These are phyloP conservation scores for Drosophila grimshawi DNA, from an alignment of 1,140 invertebrate species.

Conservation along the genomic window DNA sequence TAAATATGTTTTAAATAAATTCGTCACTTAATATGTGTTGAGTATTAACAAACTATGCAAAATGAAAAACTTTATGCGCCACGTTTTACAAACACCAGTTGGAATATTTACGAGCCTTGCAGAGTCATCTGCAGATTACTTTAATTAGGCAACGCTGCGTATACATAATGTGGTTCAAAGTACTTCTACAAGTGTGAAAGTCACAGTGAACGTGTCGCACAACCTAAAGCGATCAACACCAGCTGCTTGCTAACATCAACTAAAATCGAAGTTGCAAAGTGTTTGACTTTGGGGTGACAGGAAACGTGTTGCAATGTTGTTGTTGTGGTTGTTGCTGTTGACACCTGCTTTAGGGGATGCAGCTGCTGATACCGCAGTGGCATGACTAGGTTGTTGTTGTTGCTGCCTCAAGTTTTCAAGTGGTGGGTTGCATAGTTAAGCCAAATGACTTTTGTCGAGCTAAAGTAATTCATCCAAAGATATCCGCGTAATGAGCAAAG, in stretches of 20 bases:
- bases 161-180: constrained; percentile 48
- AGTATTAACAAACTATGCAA: constrained; percentile 2
- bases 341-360: constrained; percentile 21
- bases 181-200: neutral
- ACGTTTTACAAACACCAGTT: constrained; percentile 31
- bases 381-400: constrained; percentile 1
- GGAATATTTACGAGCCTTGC: constrained; percentile 14
- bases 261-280: constrained; percentile 54
- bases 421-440: neutral
- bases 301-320: neutral
- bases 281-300: constrained; percentile 32
- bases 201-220: constrained; percentile 13
- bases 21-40: constrained; percentile 8
- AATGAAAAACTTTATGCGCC: constrained; percentile 16
- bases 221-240: constrained; percentile 33
- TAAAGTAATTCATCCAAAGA: constrained; percentile 39
- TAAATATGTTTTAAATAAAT: no score
- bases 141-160: constrained; percentile 70
- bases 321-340: constrained; percentile 21
- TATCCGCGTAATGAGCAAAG: constrained; percentile 8
- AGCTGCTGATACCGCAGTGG: constrained; percentile 36
- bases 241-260: constrained; percentile 30
- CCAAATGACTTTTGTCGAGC: constrained; percentile 20
- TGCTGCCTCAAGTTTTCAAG: constrained; percentile 12
- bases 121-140: constrained; percentile 43